Evolutionary conservation across 2,888 invertebrate genomes (phyloP), one percentile per base, ranked within the genome.

Genomic region (Euplagia quadripunctaria): DNA sequence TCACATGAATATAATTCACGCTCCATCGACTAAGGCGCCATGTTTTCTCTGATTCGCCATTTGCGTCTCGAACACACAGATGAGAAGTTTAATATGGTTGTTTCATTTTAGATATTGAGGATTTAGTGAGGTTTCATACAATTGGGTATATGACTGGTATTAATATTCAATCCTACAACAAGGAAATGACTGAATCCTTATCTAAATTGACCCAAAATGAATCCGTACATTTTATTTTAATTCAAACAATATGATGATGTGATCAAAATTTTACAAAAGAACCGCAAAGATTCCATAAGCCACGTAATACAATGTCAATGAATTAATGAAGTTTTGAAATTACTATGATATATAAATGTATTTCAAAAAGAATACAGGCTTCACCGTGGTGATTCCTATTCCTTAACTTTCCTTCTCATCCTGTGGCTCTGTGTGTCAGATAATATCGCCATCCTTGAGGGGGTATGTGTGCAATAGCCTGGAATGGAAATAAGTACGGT

Each of bases 1-100:
- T 85, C 86, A 82, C 85, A 88, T 88, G 88, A 89, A 89, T 88
- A 87, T 89, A 84, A 85, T 86, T 90, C 84, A 87, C 89, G 85
- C 85, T 85, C 83, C 85, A 86, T 86, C 80, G 89, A 80, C 71
- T 83, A 78, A 76, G 81, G 83, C 83, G 85, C 86, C 80, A 85
- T 89, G 90, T 89, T 89, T 88, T 86, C 87, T 84, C 78, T 85
- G 85, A 88, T 88, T 86, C 83, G 78, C 84, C 80, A 76, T 71
- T 70, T 66, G 71, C 46, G 72, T 84, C 81, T 82, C 75, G 68
- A 64, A 74, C 71, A 74, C 17, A 74, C 71, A 16, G 74, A 42
- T 61, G 12, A 51, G 12, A 42, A 61, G 43, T 68, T 69, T 64
- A n/a, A 55, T 12, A 8, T 64, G 43, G n/a, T 43, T 16, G 14